Evolutionary conservation across 2,888 invertebrate species (phyloP).

Genomic region (Aspidiotus destructor): DNA sequence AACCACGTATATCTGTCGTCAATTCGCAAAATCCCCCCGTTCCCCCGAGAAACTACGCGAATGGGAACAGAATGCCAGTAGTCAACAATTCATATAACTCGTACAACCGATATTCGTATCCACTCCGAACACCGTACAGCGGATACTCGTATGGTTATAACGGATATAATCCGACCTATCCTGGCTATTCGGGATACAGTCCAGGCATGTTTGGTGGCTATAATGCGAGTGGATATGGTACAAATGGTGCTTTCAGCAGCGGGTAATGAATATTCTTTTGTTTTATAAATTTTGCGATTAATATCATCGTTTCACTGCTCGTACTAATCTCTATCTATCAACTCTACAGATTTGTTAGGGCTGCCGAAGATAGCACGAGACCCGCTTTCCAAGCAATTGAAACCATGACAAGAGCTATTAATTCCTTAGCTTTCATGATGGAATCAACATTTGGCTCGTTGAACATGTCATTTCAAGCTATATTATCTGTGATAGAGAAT

Average conservation of each 20-base stretch:
- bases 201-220: constrained; percentile 12
- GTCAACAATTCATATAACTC: constrained; percentile 4
- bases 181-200: constrained; percentile 10
- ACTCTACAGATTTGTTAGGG: constrained; percentile 60
- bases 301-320: neutral
- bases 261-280: neutral
- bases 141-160: constrained; percentile 6
- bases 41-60: constrained; percentile 21
- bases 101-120: constrained; percentile 15
- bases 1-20: neutral
- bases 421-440: constrained; percentile 90
- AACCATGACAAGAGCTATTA: constrained; percentile 79
- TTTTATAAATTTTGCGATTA: neutral
- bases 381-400: constrained; percentile 93
- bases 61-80: neutral
- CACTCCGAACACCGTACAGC: constrained; percentile 6
- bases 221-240: constrained; percentile 15
- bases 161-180: constrained; percentile 11
- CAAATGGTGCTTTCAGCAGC: neutral
- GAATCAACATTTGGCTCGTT: constrained; percentile 83
- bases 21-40: constrained; percentile 6
- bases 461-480: constrained; percentile 89
- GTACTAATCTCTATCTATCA: neutral
- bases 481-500: constrained; percentile 92
- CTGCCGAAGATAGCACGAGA: constrained; percentile 83